phyloP scores from a whole-genome alignment of 2,113 vertebrate species.

The Apistogramma diplotaenia region DNA sequence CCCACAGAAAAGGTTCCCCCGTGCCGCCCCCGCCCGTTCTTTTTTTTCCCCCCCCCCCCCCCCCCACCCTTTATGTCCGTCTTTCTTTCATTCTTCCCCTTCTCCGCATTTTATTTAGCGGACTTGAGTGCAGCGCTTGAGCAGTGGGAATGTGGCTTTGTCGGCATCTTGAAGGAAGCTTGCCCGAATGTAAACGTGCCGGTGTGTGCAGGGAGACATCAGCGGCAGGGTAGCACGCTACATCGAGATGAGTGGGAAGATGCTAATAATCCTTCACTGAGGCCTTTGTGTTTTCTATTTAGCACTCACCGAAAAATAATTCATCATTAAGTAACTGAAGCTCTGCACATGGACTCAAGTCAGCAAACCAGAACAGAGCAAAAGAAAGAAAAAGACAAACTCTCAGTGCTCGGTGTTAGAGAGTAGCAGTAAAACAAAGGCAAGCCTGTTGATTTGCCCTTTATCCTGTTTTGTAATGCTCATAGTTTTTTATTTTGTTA shows the following conservation, averaged over 20 bases:
- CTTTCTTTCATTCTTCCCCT: constrained; percentile 11
- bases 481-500: constrained; percentile 13
- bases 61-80: constrained; percentile 3
- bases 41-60: no score
- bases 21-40: no score
- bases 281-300: constrained; percentile 25
- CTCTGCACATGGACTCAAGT: neutral
- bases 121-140: constrained; percentile 45
- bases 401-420: constrained; percentile 10
- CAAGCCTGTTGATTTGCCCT: constrained; percentile 39
- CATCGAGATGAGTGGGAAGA: neutral
- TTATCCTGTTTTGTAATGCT: constrained; percentile 33
- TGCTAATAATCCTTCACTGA: constrained; percentile 24
- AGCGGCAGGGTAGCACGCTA: neutral
- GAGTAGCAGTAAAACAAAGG: constrained; percentile 4
- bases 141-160: constrained; percentile 2
- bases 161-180: constrained; percentile 21
- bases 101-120: constrained; percentile 45
- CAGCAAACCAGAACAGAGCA: constrained; percentile 13
- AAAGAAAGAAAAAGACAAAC: neutral
- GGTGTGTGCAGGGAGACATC: constrained; percentile 6
- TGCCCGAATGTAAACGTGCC: constrained; percentile 5
- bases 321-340: neutral
- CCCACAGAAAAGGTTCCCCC: no score
- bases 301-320: neutral